Conservation (phyloP, 2,888 invertebrate genomes). For the Leptinotarsa juncta region DNA sequence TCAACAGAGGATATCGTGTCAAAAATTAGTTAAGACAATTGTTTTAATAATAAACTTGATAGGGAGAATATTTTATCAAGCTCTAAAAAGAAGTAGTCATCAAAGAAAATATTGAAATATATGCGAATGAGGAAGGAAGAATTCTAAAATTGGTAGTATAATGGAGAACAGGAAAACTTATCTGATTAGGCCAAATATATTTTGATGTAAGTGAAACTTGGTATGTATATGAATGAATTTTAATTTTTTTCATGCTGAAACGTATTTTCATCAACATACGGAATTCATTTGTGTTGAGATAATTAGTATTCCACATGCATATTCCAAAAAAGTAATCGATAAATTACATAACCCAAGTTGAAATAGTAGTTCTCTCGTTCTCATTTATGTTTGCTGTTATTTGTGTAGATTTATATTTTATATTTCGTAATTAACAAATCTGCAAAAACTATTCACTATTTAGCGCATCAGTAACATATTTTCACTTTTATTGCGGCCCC, state of each 20-base stretch:
- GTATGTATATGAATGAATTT: not conserved
- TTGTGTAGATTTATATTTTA: too few relatives aligned
- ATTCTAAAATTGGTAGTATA: not conserved
- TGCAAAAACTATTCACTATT: too few relatives aligned
- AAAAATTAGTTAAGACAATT: not conserved
- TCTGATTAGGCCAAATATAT: not conserved
- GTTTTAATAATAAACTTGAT: not conserved
- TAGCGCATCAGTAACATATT: too few relatives aligned
- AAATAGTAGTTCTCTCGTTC: too few relatives aligned
- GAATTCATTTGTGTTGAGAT: not conserved
- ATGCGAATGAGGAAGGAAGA: not conserved
- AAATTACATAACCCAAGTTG: too few relatives aligned
- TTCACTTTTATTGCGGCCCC: too few relatives aligned
- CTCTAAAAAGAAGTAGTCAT: not conserved
- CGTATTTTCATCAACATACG: not conserved
- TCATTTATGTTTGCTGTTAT: too few relatives aligned
- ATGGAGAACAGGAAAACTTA: not conserved
- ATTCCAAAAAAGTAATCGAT: not conserved
- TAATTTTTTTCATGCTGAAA: not conserved
- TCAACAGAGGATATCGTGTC: too few relatives aligned
- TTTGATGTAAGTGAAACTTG: not conserved
- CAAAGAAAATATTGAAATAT: not conserved
- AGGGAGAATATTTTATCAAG: not conserved
- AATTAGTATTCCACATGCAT: conserved; percentile 2
- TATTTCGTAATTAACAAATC: too few relatives aligned